Evolutionary conservation across 2,888 invertebrate species (phyloP), one percentile per base, ranked within the genome.

Genomic region (Ramazzottius varieornatus): DNA sequence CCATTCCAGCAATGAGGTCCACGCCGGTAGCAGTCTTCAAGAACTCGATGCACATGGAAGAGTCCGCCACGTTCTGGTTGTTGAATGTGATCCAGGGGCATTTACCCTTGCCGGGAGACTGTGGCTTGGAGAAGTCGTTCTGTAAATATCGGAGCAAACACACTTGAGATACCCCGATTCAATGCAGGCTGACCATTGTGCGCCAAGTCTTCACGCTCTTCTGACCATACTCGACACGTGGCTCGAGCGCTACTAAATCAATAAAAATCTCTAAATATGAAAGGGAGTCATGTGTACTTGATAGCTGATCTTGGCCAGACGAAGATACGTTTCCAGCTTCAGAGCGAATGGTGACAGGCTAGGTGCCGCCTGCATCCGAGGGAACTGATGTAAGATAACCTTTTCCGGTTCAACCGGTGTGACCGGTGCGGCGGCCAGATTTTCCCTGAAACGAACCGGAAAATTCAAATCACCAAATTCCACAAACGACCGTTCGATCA

Each of bases 51-150:
- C 72, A 72, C 29, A 75, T 69, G 69, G 76, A 74, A 0, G 76
- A 76, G 68, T 77, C 77, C 1, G 73, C 72, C 0, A 76, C 67
- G 0, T 71, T 70, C 33, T 69, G 67, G 0, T 75, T 76, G 67
- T 76, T 74, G 65, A 73, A 72, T n/a, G 71, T 71, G 46, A 76
- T 75, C 75, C 75, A 76, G 0, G 76, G 76, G 1, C 72, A 71
- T 68, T 75, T 75, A 1, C 75, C 74, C 67, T 76, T 75, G 16
- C 24, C 24, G 54, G n/a, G 4, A 8, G 54, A 54, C 54, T 54
- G 13, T 4, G 54, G 54, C 54, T 54, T 13, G n/a, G 54, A 4
- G 20, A 29, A n/a, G 29, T 54, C 54, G 54, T n/a, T 13, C 54
- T 54, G 54, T 8, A 29, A 29, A 54, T 29, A 40, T 8, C 8